phyloP scores from a whole-genome alignment of 2,797 vertebrate species.

The Acanthurus leucopareius region DNA sequence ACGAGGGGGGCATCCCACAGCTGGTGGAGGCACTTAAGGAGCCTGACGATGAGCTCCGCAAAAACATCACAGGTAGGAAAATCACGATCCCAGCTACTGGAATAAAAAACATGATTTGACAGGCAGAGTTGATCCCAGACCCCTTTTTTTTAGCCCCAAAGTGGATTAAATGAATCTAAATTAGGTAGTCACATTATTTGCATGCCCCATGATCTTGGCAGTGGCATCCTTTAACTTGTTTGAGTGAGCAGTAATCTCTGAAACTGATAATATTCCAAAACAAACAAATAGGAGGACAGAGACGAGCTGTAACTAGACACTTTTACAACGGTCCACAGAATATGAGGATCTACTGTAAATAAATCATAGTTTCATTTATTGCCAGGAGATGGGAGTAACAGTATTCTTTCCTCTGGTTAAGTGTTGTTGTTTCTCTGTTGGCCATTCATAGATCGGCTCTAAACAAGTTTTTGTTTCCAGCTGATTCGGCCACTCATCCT shows the following conservation, averaged over 20 bases:
- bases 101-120: conserved; percentile 12
- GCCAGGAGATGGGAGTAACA: neutral
- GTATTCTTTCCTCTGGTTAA: neutral
- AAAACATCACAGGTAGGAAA: conserved; percentile 93
- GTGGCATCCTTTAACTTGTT: conserved; percentile 21
- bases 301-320: neutral
- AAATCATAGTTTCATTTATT: neutral
- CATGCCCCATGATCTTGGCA: conserved; percentile 2
- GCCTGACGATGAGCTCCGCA: conserved; percentile 90
- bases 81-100: neutral
- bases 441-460: neutral
- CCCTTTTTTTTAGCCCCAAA: neutral
- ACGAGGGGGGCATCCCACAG: conserved; percentile 89
- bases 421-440: neutral
- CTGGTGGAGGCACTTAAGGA: conserved; percentile 88
- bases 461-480: neutral
- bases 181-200: neutral
- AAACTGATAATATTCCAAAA: conserved; percentile 19
- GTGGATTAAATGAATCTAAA: conserved; percentile 16
- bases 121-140: neutral
- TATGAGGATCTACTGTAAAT: neutral
- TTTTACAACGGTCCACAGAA: conserved; percentile 11
- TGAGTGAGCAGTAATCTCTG: conserved; percentile 3
- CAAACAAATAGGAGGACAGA: neutral
- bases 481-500: neutral